A percentile compares a stretch with the other conserved stretches of the same genome.
phyloP scores from a whole-genome alignment of 2,888 invertebrate genomes.

The Empis stercorea region DNA sequence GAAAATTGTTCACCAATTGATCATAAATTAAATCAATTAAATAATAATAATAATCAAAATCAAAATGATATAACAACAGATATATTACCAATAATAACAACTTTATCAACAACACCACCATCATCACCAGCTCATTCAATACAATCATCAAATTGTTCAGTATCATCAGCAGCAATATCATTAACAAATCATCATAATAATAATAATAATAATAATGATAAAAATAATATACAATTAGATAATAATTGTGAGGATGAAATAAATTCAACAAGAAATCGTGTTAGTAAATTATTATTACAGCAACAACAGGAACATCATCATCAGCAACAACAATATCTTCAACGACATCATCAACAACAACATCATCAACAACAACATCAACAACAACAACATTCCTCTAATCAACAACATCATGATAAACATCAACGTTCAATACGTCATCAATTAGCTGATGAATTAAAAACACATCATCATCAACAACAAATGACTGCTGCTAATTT shows the following conservation, averaged over 20 bases:
- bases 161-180: constrained; percentile 31
- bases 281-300: constrained; percentile 12
- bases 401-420: constrained; percentile 26
- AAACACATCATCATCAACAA: constrained; percentile 31
- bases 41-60: too few relatives aligned
- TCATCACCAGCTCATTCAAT: constrained; percentile 31
- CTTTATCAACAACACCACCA: constrained; percentile 20
- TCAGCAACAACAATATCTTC: constrained; percentile 17
- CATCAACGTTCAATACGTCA: constrained; percentile 11
- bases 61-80: too few relatives aligned
- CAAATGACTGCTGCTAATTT: constrained; percentile 35
- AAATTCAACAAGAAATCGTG: constrained; percentile 14
- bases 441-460: constrained; percentile 28
- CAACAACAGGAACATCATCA: constrained; percentile 20
- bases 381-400: constrained; percentile 24
- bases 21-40: not conserved
- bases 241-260: constrained; percentile 14
- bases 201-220: not conserved
- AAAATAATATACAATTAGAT: constrained; percentile 7
- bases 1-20: not conserved
- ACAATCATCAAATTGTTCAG: constrained; percentile 23
- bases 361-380: constrained; percentile 22
- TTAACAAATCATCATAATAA: constrained; percentile 23
- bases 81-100: constrained; percentile 7
- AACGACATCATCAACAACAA: constrained; percentile 16